Percentiles rank a stretch among this genome's conserved stretches.
Conservation (phyloP, 2,888 invertebrate species). For the Pemphredon lugubris region DNA sequence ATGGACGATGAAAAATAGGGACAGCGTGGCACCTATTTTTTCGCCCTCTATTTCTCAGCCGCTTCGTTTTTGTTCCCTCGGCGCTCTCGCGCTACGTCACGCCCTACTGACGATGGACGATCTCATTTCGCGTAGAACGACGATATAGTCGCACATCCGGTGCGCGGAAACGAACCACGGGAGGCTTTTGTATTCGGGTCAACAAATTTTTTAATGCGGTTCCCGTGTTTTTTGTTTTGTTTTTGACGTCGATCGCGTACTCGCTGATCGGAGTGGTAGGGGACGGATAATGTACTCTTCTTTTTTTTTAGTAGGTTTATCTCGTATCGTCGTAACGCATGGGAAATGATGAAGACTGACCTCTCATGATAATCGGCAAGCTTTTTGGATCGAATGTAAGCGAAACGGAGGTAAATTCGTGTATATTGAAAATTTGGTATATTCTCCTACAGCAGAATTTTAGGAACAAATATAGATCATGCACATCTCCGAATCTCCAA, state of each 20-base stretch:
- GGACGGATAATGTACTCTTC: too few relatives aligned
- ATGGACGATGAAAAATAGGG: conserved; percentile 61
- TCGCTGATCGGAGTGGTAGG: too few relatives aligned
- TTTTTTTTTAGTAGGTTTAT: neutral
- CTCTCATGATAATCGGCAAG: too few relatives aligned
- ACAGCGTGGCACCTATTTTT: conserved; percentile 50
- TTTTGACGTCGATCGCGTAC: neutral
- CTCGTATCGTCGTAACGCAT: neutral
- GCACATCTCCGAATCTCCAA: too few relatives aligned
- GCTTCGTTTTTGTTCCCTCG: conserved; percentile 23
- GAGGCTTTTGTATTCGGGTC: conserved; percentile 6
- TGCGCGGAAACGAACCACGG: neutral
- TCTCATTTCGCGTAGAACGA: conserved; percentile 44
- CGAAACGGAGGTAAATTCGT: too few relatives aligned
- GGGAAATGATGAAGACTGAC: too few relatives aligned
- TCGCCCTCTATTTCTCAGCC: conserved; percentile 40
- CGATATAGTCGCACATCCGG: conserved; percentile 1
- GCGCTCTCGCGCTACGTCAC: conserved; percentile 27
- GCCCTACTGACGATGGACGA: conserved; percentile 52
- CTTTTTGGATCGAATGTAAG: too few relatives aligned
- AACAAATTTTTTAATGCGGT: conserved; percentile 6
- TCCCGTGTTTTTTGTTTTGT: too few relatives aligned
- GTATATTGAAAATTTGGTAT: too few relatives aligned
- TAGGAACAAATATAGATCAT: too few relatives aligned
- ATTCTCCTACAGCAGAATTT: too few relatives aligned